These are phyloP conservation scores for Plectus sambesii DNA, from an alignment of 1,140 invertebrate species.

Conservation along the genomic window DNA sequence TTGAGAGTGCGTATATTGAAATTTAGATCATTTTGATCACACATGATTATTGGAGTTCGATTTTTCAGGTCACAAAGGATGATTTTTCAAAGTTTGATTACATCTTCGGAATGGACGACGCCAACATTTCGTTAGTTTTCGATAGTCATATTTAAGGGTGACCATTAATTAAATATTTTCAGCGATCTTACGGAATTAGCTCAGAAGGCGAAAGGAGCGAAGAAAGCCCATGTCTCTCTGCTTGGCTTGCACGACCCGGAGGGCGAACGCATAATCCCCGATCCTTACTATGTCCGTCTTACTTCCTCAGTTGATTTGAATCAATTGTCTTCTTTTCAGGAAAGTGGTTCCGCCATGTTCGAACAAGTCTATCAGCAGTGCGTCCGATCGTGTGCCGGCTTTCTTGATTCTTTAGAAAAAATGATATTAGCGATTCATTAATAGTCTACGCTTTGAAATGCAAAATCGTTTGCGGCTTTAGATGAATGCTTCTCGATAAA, in stretches of 20 bases:
- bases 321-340: neutral
- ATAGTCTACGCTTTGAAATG: no score
- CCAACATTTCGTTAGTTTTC: conserved; percentile 56
- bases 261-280: conserved; percentile 64
- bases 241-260: conserved; percentile 70
- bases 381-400: neutral
- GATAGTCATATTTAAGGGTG: conserved; percentile 7
- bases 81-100: conserved; percentile 69
- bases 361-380: neutral
- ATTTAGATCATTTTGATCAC: conserved; percentile 8
- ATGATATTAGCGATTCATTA: no score
- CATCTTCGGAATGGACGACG: conserved; percentile 80
- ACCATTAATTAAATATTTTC: conserved; percentile 45
- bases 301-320: neutral
- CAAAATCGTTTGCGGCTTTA: no score
- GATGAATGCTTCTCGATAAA: no score
- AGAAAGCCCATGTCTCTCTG: conserved; percentile 61
- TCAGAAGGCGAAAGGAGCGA: conserved; percentile 51
- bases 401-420: neutral
- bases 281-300: conserved; percentile 68
- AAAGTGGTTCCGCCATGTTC: neutral
- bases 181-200: conserved; percentile 46
- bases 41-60: conserved; percentile 21
- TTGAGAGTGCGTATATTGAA: no score
- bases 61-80: conserved; percentile 54